Conservation (phyloP, 2,113 vertebrate species). For the Ptilonorhynchus violaceus region DNA sequence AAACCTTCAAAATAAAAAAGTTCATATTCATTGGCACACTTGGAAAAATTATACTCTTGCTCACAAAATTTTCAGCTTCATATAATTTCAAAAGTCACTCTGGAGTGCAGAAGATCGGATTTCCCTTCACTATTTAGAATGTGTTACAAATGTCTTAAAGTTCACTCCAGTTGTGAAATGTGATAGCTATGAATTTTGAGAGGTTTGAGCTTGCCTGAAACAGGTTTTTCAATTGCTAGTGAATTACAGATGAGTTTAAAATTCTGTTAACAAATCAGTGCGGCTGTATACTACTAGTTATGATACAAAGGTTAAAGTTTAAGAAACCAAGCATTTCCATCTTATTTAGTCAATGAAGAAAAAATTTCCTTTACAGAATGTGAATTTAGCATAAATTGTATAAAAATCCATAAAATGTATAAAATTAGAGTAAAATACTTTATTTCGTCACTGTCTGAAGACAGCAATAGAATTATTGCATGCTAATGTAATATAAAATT, state of each 20-base stretch:
- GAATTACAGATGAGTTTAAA: neutral
- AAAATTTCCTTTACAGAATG: neutral
- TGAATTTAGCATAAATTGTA: neutral
- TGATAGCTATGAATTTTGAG: neutral
- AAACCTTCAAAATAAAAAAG: neutral
- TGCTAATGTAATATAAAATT: neutral
- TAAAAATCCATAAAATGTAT: neutral
- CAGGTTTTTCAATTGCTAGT: neutral
- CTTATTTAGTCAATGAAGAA: neutral
- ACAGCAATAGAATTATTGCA: neutral
- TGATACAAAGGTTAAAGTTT: neutral
- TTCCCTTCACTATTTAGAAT: neutral
- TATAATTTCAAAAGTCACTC: neutral
- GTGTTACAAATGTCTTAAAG: neutral
- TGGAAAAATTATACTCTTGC: neutral
- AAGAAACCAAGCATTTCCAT: neutral
- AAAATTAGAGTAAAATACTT: neutral
- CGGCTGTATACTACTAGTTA: neutral
- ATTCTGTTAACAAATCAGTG: neutral
- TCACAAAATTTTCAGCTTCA: neutral
- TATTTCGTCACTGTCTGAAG: neutral
- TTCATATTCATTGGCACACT: neutral
- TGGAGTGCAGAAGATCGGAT: neutral
- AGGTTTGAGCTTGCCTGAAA: neutral
- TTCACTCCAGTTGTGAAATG: neutral